Evolutionary conservation across 2,797 vertebrate genomes (phyloP), one percentile per base, ranked within the genome.

Genomic region (Mycteria americana): DNA sequence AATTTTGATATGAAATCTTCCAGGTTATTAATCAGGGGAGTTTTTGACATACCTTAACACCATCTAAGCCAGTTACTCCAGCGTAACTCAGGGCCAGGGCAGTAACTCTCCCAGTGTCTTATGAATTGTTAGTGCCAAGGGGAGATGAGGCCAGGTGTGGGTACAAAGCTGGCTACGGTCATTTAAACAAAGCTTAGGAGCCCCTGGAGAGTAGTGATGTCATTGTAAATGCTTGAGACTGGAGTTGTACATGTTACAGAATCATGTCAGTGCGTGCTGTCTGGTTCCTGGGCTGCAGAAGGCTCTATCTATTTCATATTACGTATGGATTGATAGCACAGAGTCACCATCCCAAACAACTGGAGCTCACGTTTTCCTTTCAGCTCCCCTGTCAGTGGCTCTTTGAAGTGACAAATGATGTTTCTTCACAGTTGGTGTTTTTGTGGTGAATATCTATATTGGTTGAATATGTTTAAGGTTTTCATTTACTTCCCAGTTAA

Each of bases 261-360:
- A 43, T 10, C 33, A n/a, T 65, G 45, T 74, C 23, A 39, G 27
- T 22, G 1, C 1, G 0, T 54, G 27, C 24, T 1, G 0, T 35
- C 64, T 89, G 48, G 37, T 33, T 82, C 35, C 73, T 80, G 48
- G 74, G 33, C 45, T 41, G 39, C 48, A 56, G 48, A 37, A 84
- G 28, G 9, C 15, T 68, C 27, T 64, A 8, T 59, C 17, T 48
- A 1, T 64, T 69, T 43, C 41, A 11, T 19, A 12, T 53, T 43
- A 30, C 8, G 1, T 22, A 17, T 14, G 22, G n/a, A 45, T 10
- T n/a, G 63, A 50, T 75, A 31, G 30, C 56, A 59, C 27, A 18
- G 19, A 51, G 30, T 78, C 30, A 62, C 41, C 23, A 33, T 33
- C 39, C 21, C 50, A 59, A 89, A 45, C 7, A 60, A 39, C 33